Percentiles rank a stretch among this genome's conserved stretches.
phyloP scores from a whole-genome alignment of 2,797 vertebrate genomes.

The Poeciliopsis presidionis region DNA sequence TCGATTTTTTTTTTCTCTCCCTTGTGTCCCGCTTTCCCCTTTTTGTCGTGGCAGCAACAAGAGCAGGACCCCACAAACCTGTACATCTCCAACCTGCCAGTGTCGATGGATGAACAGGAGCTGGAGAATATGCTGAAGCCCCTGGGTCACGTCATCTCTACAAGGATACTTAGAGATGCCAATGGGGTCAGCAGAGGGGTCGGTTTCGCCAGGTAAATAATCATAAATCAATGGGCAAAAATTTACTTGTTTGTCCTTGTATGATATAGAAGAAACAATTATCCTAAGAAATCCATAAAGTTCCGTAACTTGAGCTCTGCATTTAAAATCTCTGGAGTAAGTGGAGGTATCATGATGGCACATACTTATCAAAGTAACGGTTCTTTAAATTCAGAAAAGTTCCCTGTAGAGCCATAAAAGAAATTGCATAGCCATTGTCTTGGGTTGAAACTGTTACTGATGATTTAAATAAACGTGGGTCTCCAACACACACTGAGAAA shows the following conservation, averaged over 20 bases:
- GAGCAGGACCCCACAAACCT: slow-evolving; percentile 98
- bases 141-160: slow-evolving; percentile 98
- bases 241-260: background rate
- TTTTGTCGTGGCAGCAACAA: slow-evolving; percentile 87
- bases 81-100: slow-evolving; percentile 98
- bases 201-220: slow-evolving; percentile 92
- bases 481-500: background rate
- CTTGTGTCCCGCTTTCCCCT: background rate
- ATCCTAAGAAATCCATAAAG: background rate
- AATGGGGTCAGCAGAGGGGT: slow-evolving; percentile 98
- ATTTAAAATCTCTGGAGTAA: slow-evolving; percentile 11
- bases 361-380: slow-evolving; percentile 8
- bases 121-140: slow-evolving; percentile 98
- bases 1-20: slow-evolving; percentile 20
- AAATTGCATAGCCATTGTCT: slow-evolving; percentile 4
- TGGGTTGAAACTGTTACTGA: background rate
- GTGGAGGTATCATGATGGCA: background rate
- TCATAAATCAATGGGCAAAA: background rate
- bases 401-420: slow-evolving; percentile 4
- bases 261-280: background rate
- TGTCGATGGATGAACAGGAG: slow-evolving; percentile 97
- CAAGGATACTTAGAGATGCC: slow-evolving; percentile 95
- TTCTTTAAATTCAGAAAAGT: slow-evolving; percentile 10
- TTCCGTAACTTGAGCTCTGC: background rate
- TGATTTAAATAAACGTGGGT: background rate